Base-by-base conservation (phyloP, 2,113 vertebrate species). In the Arvicanthis niloticus region DNA sequence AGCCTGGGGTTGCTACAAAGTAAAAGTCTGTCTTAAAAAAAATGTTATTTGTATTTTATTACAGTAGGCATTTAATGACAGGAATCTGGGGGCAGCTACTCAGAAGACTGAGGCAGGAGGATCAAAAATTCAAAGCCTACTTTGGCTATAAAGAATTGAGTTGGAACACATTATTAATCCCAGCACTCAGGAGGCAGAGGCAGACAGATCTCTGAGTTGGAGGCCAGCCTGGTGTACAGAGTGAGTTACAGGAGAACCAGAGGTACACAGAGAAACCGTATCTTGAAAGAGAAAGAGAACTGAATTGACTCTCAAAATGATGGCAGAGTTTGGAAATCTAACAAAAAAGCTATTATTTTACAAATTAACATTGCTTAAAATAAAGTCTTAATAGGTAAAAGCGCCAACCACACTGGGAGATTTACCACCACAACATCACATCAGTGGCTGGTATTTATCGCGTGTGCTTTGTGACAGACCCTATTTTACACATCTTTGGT, bases 281-380 rank as follows among this genome's bases (percentile, higher is more conserved):
- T 72, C 70, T n/a, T 45, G n/a, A 75, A 22, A 26, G 8, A 45
- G 40, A 26, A 2, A 40, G 40, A 24, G 22, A 31, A 51, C 51
- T 51, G 51, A 51, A 51, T 51, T 51, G 9, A 65, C 62, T 90
- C 40, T 93, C 80, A 92, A 92, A 82, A 94, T 34, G 73, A 60
- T 91, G 68, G 45, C 24, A 89, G 0, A 53, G 37, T 76, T 75
- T 70, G 62, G 91, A 29, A 96, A 89, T 42, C 29, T 91, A 88
- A 89, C 40, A 8, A 97, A 48, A 48, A 84, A 17, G 17, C 16
- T 81, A 40, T 89, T 85, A 65, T 70, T 58, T 93, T 60, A 87
- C 24, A 97, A 88, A 88, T 91, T 76, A 94, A 92, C 34, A 62
- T 24, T 60, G 62, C 80, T 77, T 88, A 93, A 84, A 97, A 93